Evolutionary conservation across 2,797 vertebrate species (phyloP).

Genomic region (Hephaestus fuliginosus): DNA sequence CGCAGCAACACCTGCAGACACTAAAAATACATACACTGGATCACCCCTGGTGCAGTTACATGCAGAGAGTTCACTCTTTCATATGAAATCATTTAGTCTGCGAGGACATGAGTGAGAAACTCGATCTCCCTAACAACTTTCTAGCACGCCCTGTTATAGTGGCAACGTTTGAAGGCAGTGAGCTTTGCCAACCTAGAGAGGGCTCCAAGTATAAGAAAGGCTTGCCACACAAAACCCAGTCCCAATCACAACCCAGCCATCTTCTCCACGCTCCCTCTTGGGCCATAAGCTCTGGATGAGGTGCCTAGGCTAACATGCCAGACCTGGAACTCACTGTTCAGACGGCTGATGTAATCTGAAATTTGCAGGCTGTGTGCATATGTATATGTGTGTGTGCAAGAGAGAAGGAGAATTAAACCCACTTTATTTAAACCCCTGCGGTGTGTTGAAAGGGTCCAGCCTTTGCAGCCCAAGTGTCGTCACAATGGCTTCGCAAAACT

Average conservation of each 20-base stretch:
- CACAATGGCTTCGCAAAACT: slow-evolving; percentile 54
- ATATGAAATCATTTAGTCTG: slow-evolving; percentile 39
- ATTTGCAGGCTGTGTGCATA: slow-evolving; percentile 43
- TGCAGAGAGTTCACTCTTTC: slow-evolving; percentile 17
- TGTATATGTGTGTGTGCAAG: slow-evolving; percentile 19
- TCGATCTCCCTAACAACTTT: slow-evolving; percentile 29
- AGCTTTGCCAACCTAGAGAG: slow-evolving; percentile 51
- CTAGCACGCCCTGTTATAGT: slow-evolving; percentile 45
- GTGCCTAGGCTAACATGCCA: slow-evolving; percentile 58
- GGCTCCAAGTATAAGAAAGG: slow-evolving; percentile 48
- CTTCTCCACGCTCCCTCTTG: slow-evolving; percentile 44
- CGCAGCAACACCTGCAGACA: neutral
- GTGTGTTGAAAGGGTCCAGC: slow-evolving; percentile 47
- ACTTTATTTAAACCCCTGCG: slow-evolving; percentile 56
- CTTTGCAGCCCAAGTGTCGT: slow-evolving; percentile 38
- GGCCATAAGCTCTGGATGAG: slow-evolving; percentile 66
- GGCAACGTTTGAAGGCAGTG: slow-evolving; percentile 38
- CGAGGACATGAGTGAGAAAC: slow-evolving; percentile 40
- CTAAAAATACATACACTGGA: neutral
- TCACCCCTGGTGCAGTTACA: slow-evolving; percentile 3
- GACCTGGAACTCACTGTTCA: slow-evolving; percentile 56
- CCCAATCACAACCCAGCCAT: slow-evolving; percentile 40
- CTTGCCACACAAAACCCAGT: slow-evolving; percentile 31
- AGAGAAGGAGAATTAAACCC: slow-evolving; percentile 31
- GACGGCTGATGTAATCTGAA: slow-evolving; percentile 65